Percentiles rank a stretch among this genome's conserved stretches.
Evolutionary conservation across 2,888 invertebrate genomes (phyloP).

Genomic region (Campopleginae sp.): DNA sequence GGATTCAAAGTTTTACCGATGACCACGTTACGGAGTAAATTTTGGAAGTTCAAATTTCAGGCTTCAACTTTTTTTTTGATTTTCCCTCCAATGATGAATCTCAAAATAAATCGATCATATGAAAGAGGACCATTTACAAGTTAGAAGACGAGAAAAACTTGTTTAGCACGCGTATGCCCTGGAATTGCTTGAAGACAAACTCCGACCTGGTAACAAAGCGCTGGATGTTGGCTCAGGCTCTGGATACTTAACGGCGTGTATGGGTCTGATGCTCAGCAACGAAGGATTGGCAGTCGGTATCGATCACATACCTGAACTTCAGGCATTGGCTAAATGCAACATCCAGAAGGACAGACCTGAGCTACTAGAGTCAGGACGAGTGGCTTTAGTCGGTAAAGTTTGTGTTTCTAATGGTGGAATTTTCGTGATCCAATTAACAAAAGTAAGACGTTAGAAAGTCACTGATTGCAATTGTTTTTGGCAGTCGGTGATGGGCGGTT

Average conservation of each 20-base stretch:
- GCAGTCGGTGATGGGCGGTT: slow-evolving; percentile 95
- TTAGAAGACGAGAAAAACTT: slow-evolving; percentile 70
- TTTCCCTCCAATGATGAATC: background rate
- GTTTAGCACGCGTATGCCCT: slow-evolving; percentile 95
- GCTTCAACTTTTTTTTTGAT: background rate
- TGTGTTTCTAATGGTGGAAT: background rate
- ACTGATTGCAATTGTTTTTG: slow-evolving; percentile 57
- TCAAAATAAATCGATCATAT: slow-evolving; percentile 30
- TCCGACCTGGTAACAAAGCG: slow-evolving; percentile 91
- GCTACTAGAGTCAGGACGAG: slow-evolving; percentile 88
- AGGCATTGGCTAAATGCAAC: slow-evolving; percentile 90
- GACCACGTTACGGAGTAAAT: background rate
- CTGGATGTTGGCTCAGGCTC: slow-evolving; percentile 97
- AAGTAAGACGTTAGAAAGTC: background rate
- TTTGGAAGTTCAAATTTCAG: background rate
- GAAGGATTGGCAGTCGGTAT: slow-evolving; percentile 91
- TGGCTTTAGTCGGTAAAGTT: slow-evolving; percentile 89
- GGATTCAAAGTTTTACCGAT: too few relatives aligned
- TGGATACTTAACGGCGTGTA: slow-evolving; percentile 96
- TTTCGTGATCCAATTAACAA: background rate
- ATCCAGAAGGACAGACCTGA: slow-evolving; percentile 90
- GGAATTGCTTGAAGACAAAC: slow-evolving; percentile 92
- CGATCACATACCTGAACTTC: slow-evolving; percentile 95
- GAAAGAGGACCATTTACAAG: slow-evolving; percentile 64
- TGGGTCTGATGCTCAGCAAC: slow-evolving; percentile 93